A percentile compares a stretch with the other conserved stretches of the same genome.
These are phyloP conservation scores for Tachyglossus aculeatus DNA, from an alignment of 2,797 vertebrate genomes.

Conservation along the genomic window DNA sequence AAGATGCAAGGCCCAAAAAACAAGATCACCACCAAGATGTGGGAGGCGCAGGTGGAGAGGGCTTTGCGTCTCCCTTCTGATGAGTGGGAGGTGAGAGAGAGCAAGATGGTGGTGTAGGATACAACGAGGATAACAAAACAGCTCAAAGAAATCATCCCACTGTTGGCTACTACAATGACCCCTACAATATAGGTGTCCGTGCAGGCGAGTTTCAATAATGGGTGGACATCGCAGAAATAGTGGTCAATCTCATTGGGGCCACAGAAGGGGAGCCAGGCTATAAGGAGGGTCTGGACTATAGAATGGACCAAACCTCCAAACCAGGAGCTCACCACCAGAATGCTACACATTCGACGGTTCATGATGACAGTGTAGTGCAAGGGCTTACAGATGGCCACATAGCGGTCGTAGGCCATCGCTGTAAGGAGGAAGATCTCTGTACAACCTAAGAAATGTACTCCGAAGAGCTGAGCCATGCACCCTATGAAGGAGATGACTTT, in stretches of 20 bases:
- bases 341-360: constrained; percentile 9
- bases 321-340: constrained; percentile 29
- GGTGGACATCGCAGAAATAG: constrained; percentile 45
- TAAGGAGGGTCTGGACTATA: constrained; percentile 31
- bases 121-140: constrained; percentile 34
- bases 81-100: constrained; percentile 32
- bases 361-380: constrained; percentile 21
- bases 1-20: constrained; percentile 46
- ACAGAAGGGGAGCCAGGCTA: constrained; percentile 28
- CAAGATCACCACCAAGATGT: constrained; percentile 37
- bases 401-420: constrained; percentile 45
- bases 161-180: constrained; percentile 45
- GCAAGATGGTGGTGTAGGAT: constrained; percentile 29
- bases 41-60: constrained; percentile 35
- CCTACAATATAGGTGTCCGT: constrained; percentile 34
- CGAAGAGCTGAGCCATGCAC: constrained; percentile 30
- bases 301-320: constrained; percentile 34
- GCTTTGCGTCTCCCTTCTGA: constrained; percentile 26
- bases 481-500: constrained; percentile 38
- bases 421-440: constrained; percentile 42
- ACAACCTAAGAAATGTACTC: constrained; percentile 37
- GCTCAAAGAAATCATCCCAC: constrained; percentile 34
- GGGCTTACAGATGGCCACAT: constrained; percentile 39
- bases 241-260: constrained; percentile 29
- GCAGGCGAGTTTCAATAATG: constrained; percentile 46